Evolutionary conservation across 2,113 vertebrate species (phyloP).

Genomic region (Dicerorhinus sumatrensis): DNA sequence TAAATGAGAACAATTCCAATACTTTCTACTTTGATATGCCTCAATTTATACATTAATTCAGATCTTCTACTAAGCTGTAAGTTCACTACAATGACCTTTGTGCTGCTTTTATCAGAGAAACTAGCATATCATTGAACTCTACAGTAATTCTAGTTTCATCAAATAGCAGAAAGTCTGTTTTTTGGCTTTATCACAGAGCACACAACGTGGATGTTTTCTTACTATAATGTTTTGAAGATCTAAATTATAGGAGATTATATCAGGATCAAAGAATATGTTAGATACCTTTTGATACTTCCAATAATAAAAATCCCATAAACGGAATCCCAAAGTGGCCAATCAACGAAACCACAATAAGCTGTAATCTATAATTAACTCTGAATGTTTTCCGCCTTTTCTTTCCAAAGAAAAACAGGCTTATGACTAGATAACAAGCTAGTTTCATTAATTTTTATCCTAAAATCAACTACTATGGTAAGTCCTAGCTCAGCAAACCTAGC

Average conservation of each 20-base stretch:
- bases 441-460: slow-evolving; percentile 41
- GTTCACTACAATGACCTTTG: not conserved
- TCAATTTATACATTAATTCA: slow-evolving; percentile 16
- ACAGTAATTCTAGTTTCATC: slow-evolving; percentile 36
- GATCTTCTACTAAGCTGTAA: not conserved
- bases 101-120: slow-evolving; percentile 28
- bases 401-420: not conserved
- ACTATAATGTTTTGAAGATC: slow-evolving; percentile 37
- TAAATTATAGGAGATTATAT: slow-evolving; percentile 21
- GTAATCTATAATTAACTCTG: not conserved
- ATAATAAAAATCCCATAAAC: slow-evolving; percentile 39
- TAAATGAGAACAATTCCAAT: not conserved
- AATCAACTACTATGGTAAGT: slow-evolving; percentile 41
- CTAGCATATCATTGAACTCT: slow-evolving; percentile 10
- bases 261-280: slow-evolving; percentile 13
- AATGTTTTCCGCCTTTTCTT: not conserved
- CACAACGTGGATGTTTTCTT: not conserved
- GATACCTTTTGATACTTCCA: not conserved
- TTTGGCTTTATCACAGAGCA: slow-evolving; percentile 5
- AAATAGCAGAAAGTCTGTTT: not conserved
- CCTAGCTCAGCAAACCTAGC: not conserved
- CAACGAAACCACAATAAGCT: not conserved
- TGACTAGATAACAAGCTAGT: slow-evolving; percentile 36
- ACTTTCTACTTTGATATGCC: not conserved
- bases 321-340: not conserved